Percentiles rank a stretch among this genome's conserved stretches.
Evolutionary conservation across 2,888 invertebrate genomes (phyloP).

Genomic region (Epiperipatus broadwayi): DNA sequence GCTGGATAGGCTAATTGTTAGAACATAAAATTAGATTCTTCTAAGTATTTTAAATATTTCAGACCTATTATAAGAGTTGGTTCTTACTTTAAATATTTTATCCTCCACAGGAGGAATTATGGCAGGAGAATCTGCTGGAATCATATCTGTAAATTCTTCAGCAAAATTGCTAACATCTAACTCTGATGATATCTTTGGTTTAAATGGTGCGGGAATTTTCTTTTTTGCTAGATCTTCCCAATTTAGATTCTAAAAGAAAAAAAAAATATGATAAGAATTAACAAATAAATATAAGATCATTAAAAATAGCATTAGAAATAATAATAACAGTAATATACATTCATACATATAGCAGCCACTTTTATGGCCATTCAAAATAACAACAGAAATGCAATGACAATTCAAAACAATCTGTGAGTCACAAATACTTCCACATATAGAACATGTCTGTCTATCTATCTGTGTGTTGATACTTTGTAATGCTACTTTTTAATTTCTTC

Average conservation of each 20-base stretch:
- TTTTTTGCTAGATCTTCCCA: slow-evolving; percentile 64
- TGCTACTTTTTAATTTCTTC: too few species aligned
- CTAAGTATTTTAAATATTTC: neutral
- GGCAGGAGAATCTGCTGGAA: slow-evolving; percentile 74
- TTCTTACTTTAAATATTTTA: slow-evolving; percentile 62
- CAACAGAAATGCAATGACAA: too few species aligned
- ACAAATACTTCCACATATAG: too few species aligned
- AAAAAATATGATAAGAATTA: slow-evolving; percentile 13
- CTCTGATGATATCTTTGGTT: slow-evolving; percentile 70
- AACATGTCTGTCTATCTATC: too few species aligned
- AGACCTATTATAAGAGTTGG: neutral
- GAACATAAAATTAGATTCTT: too few species aligned
- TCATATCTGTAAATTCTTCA: slow-evolving; percentile 83
- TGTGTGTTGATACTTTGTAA: too few species aligned
- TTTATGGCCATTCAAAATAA: too few species aligned
- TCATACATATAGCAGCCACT: too few species aligned
- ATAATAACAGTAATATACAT: slow-evolving; percentile 8
- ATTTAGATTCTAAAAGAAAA: slow-evolving; percentile 39
- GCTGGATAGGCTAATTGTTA: too few species aligned
- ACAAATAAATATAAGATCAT: neutral
- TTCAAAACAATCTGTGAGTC: too few species aligned
- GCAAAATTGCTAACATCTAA: slow-evolving; percentile 90
- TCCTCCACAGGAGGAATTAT: slow-evolving; percentile 64
- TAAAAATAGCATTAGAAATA: neutral
- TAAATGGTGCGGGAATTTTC: slow-evolving; percentile 64